Evolutionary conservation across 2,113 vertebrate genomes (phyloP).

Genomic region (Cebus imitator): DNA sequence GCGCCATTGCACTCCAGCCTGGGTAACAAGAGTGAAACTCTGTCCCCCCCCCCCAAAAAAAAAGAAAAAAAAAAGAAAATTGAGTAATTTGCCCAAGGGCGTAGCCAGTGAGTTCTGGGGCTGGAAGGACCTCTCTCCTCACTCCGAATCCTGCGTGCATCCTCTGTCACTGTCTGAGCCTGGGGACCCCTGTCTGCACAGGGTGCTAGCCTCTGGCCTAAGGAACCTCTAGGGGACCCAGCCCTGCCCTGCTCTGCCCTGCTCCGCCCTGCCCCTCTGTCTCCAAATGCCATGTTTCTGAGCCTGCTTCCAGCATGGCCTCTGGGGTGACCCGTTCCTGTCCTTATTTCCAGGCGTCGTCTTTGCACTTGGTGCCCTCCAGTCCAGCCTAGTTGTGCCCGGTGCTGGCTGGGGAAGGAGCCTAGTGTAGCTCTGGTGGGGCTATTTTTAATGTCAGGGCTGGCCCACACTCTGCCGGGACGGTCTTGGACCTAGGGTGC

Average conservation of each 20-base stretch:
- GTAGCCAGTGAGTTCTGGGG: neutral
- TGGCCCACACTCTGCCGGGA: neutral
- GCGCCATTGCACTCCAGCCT: too few species aligned
- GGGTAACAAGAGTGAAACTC: too few species aligned
- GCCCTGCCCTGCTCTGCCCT: neutral
- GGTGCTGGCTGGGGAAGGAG: neutral
- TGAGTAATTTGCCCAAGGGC: neutral
- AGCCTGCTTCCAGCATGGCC: neutral
- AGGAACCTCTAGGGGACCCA: neutral
- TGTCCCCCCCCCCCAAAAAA: too few species aligned
- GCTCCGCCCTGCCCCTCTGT: neutral
- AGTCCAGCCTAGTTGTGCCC: neutral
- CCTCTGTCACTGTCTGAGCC: neutral
- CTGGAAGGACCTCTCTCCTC: neutral
- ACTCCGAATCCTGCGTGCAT: too few species aligned
- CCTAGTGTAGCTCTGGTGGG: neutral
- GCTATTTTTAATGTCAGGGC: conserved; percentile 27
- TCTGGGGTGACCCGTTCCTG: neutral
- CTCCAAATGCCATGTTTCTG: neutral
- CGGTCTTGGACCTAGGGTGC: neutral
- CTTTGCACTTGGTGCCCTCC: neutral
- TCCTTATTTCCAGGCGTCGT: neutral
- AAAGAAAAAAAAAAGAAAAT: neutral
- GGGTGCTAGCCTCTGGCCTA: neutral
- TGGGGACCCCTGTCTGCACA: neutral